Base-by-base conservation (phyloP, 1,140 invertebrate genomes). In the Condylostylus longicornis region DNA sequence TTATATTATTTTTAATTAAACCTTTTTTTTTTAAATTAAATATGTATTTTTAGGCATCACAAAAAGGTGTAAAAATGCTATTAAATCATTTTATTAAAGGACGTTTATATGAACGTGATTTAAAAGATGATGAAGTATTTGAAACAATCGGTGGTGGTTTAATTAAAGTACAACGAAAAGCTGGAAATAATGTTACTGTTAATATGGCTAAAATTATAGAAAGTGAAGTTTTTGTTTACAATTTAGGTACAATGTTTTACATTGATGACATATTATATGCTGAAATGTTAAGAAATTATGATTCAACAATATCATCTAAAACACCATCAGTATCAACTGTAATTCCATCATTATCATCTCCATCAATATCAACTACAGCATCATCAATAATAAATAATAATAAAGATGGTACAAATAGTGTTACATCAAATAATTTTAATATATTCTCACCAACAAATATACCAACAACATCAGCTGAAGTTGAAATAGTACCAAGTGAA, bases 61-160 rank as follows among this genome's bases (percentile, higher is more conserved):
- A 64, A 18, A 58, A 62, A 15, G 66, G 70, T 18, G 47, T 72
- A 1, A 60, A 71, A 41, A 63, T 73, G 41, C 46, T 75, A 4
- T 50, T 75, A n/a, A 68, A 70, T 50, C 72, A 75, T 48, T 72
- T 74, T 48, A 69, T 75, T 2, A 68, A 68, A 38, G 67, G 68
- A 22, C 51, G 72, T 12, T 53, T 74, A 8, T 74, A 74, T 41
- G 64, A 71, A 45, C 63, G 64, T 17, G 71, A 74, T 46, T 47
- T 75, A 22, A 59, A 60, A 18, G 63, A 73, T 44, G 69, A 64
- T 23, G 58, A 58, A 15, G 61, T 62, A 2, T 58, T 68, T 18
- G 59, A 58, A 17, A 66, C 68, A 0, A 54, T 73, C 28, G 68
- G 68, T 19, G 68, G 70, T 23, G 64, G 62, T 27, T 67, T 63